Evolutionary conservation across 2,113 vertebrate species (phyloP), one percentile per base, ranked within the genome.

Genomic region (Bubo bubo): DNA sequence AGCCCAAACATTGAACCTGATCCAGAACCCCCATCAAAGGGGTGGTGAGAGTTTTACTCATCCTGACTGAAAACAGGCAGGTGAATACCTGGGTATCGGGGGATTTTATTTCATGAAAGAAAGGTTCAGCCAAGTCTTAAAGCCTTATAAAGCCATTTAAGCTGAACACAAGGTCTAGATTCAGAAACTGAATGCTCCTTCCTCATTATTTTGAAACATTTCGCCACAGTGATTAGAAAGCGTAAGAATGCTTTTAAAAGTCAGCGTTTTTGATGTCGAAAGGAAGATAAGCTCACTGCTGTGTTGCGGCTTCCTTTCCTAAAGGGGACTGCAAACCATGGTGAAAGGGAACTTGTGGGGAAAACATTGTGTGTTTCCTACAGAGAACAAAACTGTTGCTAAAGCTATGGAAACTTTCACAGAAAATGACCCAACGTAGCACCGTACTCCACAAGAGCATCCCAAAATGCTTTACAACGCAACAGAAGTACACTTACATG

Each of bases 321-420:
- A 14, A 77, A 39, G 26, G 35, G 63, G 23, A 52, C 24, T 0
- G 0, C 24, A 12, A 79, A 79, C 55, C 79, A 56, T 66, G 93
- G 24, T 26, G 8, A 92, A 52, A 93, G 58, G 55, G 88, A 83
- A 86, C 45, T 26, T 1, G 0, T 0, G 3, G 71, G 72, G 59
- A 72, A 75, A 93, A 60, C 0, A 0, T 66, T 63, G 86, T 56
- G 58, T n/a, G 26, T 86, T 94, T 91, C 86, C 93, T 91, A 60
- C 45, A 60, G 64, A 72, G 45, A 81, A 67, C 60, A 94, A 88
- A 95, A 55, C 90, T 72, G 85, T 32, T 80, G 45, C 92, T 96
- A 89, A 64, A 98, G 84, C 68, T 66, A 93, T 74, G 85, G 89
- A 80, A 97, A 96, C 92, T 86, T 56, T 77, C 90, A 97, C 95